Base-by-base conservation (phyloP, 2,888 invertebrate species). In the Polydrusus pterygomalis region DNA sequence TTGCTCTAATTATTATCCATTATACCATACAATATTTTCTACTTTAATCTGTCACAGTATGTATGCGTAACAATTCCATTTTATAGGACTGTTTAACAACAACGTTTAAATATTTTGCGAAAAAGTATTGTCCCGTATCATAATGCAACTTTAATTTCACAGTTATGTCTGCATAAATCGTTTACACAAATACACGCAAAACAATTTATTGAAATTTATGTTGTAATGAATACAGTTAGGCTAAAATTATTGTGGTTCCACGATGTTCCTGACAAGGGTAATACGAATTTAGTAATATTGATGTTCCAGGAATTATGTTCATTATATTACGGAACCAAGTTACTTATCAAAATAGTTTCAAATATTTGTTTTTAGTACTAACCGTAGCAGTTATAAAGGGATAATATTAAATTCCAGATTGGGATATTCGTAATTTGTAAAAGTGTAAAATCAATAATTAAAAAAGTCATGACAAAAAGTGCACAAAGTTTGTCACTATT, bases 191-290 rank as follows among this genome's bases (percentile, higher is more conserved):
- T 70, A 70, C 64, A 54, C 64, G 25, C 43, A 15, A 65, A 45
- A 72, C 64, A 56, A 64, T 64, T 70, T 72, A 51, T 56, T 43
- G 64, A 54, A 72, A 72, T 72, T 72, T 72, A 72, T 72, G 72
- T 45, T 11, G 51, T 65, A 72, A 54, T 56, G 64, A 69, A 58
- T 69, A 69, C 54, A 30, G 58, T 69, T 69, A 58, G 43, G 30
- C 47, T 60, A 43, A 68, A 54, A 68, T 68, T 17, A 68, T 68
- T 68, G 51, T 56, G 18, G 54, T 68, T 54, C 38, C 18, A 20
- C 11, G 54, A 43, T 56, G 67, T 17, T 68, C 47, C 54, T 54
- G 54, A 38, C 43, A 49, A 34, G 30, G 54, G 54, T 17, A 68
- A 68, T 68, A 47, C 47, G 47, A 64, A 64, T 64, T 47, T 15